A percentile compares a stretch with the other conserved stretches of the same genome.
phyloP scores from a whole-genome alignment of 1,140 invertebrate genomes.

The Spodoptera litura region DNA sequence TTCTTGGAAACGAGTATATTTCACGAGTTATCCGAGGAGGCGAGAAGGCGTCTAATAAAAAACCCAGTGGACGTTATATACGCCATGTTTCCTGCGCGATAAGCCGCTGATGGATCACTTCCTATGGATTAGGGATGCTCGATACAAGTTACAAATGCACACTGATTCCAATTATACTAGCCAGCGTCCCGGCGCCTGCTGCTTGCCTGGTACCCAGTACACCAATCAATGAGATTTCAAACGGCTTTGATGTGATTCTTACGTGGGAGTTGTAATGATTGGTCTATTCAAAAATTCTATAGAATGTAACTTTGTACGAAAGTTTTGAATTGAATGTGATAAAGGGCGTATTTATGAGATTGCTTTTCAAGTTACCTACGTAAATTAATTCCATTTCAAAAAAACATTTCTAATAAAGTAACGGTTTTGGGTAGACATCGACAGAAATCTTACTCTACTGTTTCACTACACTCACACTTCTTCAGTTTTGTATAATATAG shows the following conservation, averaged over 20 bases:
- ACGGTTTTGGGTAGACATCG: too few species aligned
- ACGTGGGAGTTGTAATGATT: not conserved
- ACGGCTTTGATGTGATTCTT: not conserved
- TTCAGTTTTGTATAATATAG: too few species aligned
- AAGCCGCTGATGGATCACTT: conserved; percentile 68
- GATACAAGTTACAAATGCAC: conserved; percentile 48
- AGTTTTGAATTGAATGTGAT: not conserved
- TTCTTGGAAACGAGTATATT: conserved; percentile 46
- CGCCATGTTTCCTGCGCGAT: conserved; percentile 60
- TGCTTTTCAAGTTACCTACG: too few species aligned
- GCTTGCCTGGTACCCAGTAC: conserved; percentile 6
- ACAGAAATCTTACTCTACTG: too few species aligned
- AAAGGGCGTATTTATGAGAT: not conserved
- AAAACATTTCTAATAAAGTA: too few species aligned
- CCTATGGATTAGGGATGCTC: conserved; percentile 63
- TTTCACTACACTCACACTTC: too few species aligned
- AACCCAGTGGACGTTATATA: conserved; percentile 47
- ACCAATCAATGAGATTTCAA: conserved; percentile 1
- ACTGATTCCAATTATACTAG: conserved; percentile 30
- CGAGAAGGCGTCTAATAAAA: conserved; percentile 48
- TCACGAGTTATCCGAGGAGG: conserved; percentile 41
- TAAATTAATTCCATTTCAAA: too few species aligned
- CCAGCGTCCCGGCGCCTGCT: conserved; percentile 24
- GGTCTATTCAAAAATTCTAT: not conserved
- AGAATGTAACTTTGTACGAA: not conserved